phyloP scores from a whole-genome alignment of 2,888 invertebrate species.

The Mystacides longicornis region DNA sequence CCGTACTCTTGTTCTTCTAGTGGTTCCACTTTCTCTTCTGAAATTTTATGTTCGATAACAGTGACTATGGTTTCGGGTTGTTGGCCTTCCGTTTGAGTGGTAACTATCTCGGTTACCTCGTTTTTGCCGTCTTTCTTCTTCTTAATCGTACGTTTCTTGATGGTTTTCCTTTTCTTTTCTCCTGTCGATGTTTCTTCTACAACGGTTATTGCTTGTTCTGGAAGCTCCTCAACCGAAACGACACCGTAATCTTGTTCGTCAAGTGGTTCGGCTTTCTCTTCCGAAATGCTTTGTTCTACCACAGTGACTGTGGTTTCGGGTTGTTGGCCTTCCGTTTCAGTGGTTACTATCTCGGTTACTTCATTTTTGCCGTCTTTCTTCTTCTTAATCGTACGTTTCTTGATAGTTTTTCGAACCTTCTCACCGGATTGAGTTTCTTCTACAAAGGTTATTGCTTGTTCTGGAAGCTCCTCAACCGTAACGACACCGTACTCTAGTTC shows the following conservation, averaged over 20 bases:
- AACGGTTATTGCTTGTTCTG: conserved; percentile 28
- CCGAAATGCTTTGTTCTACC: conserved; percentile 31
- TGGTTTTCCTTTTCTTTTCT: conserved; percentile 30
- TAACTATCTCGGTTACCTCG: conserved; percentile 36
- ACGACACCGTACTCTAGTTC: background rate
- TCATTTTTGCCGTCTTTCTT: conserved; percentile 39
- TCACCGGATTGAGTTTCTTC: conserved; percentile 27
- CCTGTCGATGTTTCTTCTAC: conserved; percentile 29
- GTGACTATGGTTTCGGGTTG: conserved; percentile 32
- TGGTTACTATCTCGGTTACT: conserved; percentile 39
- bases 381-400: conserved; percentile 42
- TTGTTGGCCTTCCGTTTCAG: conserved; percentile 34
- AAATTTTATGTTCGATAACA: background rate
- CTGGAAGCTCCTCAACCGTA: conserved; percentile 22
- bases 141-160: conserved; percentile 30
- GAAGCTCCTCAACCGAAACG: conserved; percentile 26
- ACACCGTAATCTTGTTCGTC: conserved; percentile 25
- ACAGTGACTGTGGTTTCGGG: conserved; percentile 35
- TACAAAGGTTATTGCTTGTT: conserved; percentile 13
- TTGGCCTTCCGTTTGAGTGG: conserved; percentile 38
- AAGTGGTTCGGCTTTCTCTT: too few species aligned
- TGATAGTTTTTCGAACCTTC: conserved; percentile 32
- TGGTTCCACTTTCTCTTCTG: conserved; percentile 21
- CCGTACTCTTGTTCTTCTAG: background rate
- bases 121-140: conserved; percentile 29